Conservation (phyloP, 2,113 vertebrate genomes). For the Falcunculus frontatus region DNA sequence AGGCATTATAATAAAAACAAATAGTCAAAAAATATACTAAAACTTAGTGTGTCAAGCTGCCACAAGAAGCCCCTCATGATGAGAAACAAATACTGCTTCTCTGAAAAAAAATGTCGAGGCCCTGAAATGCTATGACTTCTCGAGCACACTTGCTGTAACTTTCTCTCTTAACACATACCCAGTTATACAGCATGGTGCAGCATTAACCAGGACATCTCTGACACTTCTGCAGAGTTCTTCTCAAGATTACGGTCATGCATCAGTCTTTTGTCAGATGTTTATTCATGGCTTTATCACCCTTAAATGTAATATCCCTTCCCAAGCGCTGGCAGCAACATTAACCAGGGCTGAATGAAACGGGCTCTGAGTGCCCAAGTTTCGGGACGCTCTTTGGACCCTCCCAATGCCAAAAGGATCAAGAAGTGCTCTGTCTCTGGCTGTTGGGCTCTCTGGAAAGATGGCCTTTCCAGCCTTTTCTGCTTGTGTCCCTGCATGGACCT, state of each 20-base stretch:
- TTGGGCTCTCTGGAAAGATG: neutral
- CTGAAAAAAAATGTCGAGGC: neutral
- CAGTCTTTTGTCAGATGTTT: neutral
- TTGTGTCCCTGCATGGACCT: neutral
- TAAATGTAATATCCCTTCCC: neutral
- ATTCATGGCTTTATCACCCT: neutral
- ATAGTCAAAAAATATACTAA: neutral
- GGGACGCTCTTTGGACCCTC: neutral
- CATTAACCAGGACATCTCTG: neutral
- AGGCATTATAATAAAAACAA: neutral
- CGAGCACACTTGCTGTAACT: neutral
- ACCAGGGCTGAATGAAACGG: neutral
- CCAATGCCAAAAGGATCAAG: neutral
- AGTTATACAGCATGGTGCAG: neutral
- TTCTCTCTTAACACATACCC: neutral
- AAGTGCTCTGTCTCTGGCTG: neutral
- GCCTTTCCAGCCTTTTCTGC: neutral
- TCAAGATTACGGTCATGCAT: neutral
- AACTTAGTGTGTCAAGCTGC: neutral
- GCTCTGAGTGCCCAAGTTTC: neutral
- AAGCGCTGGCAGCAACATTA: neutral
- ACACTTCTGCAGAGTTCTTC: neutral
- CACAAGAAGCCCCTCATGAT: neutral
- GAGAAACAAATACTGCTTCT: neutral
- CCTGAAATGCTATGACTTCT: neutral